Percentiles rank a stretch among this genome's conserved stretches.
These are phyloP conservation scores for Triplophysa tibetana DNA, from an alignment of 2,113 vertebrate species.

Conservation along the genomic window DNA sequence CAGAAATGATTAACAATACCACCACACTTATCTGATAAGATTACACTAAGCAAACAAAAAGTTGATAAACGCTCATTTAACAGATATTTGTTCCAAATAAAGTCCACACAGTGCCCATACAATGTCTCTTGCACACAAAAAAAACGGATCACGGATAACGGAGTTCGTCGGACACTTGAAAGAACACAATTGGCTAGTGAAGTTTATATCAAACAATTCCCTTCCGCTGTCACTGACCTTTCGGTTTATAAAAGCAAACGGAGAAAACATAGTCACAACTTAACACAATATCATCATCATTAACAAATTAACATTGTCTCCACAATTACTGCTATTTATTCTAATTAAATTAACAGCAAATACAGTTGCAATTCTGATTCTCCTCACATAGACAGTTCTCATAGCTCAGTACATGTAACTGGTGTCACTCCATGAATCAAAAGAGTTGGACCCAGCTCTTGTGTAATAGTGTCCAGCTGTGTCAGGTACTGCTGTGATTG, in stretches of 20 bases:
- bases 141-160: not conserved
- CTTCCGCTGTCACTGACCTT: not conserved
- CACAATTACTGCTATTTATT: not conserved
- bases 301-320: not conserved
- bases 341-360: not conserved
- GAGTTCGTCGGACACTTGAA: not conserved
- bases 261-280: not conserved
- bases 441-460: conserved; percentile 80
- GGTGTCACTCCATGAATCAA: conserved; percentile 86
- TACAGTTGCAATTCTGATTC: not conserved
- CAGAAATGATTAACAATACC: conserved; percentile 18
- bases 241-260: not conserved
- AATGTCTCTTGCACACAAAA: not conserved
- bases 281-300: not conserved
- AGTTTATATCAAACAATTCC: not conserved
- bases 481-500: conserved; percentile 76
- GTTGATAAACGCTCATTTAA: not conserved
- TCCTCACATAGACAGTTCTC: conserved; percentile 50
- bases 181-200: not conserved
- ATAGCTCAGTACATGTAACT: conserved; percentile 91
- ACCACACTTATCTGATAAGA: not conserved
- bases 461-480: conserved; percentile 79
- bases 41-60: not conserved
- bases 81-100: not conserved
- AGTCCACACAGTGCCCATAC: not conserved